A percentile compares a stretch with the other conserved stretches of the same genome.
These are phyloP conservation scores for Trimorus sp. DNA, from an alignment of 2,888 invertebrate genomes.

Conservation along the genomic window DNA sequence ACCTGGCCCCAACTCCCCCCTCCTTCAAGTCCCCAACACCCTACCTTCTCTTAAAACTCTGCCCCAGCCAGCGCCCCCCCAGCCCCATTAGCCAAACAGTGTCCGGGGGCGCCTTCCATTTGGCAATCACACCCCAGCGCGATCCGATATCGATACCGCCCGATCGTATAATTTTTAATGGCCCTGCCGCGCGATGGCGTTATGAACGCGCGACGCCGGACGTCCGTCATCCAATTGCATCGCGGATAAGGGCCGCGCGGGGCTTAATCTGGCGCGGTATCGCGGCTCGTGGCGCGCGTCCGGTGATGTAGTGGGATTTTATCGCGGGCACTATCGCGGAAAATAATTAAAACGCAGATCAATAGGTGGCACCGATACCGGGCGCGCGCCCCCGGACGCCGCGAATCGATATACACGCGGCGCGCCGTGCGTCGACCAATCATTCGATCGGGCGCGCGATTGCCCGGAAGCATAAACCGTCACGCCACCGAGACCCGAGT, in stretches of 20 bases:
- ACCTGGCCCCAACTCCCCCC: too few relatives aligned
- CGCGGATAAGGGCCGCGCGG: slow-evolving; percentile 62
- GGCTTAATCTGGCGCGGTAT: slow-evolving; percentile 59
- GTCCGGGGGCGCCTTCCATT: too few relatives aligned
- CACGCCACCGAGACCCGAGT: slow-evolving; percentile 28
- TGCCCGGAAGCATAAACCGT: slow-evolving; percentile 58
- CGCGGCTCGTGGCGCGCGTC: slow-evolving; percentile 28
- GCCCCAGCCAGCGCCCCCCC: too few relatives aligned
- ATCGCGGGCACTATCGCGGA: slow-evolving; percentile 68
- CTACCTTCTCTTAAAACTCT: too few relatives aligned
- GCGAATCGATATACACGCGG: slow-evolving; percentile 61
- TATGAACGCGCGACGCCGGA: slow-evolving; percentile 46
- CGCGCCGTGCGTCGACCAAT: slow-evolving; percentile 55
- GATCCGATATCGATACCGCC: too few relatives aligned
- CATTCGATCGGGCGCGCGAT: slow-evolving; percentile 63
- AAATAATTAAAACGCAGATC: slow-evolving; percentile 75
- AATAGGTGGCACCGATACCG: slow-evolving; percentile 68
- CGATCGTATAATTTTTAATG: slow-evolving; percentile 53
- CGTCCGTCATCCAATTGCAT: slow-evolving; percentile 61
- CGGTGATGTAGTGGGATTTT: slow-evolving; percentile 66
- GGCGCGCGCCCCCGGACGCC: slow-evolving; percentile 40
- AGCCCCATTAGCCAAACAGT: too few relatives aligned
- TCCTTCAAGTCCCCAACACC: too few relatives aligned
- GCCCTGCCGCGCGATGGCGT: slow-evolving; percentile 17
- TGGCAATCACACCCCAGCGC: too few relatives aligned